Evolutionary conservation across 2,797 vertebrate genomes (phyloP), one percentile per base, ranked within the genome.

Genomic region (Sebastes trivittatus): DNA sequence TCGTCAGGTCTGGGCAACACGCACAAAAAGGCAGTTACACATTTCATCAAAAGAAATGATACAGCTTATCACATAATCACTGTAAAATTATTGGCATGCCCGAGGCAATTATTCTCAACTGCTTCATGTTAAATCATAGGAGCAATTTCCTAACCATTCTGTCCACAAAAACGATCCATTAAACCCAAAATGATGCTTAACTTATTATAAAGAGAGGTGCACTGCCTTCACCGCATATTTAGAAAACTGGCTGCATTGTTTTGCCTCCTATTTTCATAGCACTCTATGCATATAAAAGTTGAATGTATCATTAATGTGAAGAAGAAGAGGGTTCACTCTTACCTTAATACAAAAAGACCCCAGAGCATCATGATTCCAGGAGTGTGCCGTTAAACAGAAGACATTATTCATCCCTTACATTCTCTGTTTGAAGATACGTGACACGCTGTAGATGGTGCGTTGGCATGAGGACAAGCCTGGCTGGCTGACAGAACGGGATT

Each of bases 21-120:
- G 42, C 42, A 34, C 82, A 74, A 76, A 77, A 74, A 85, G 49
- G 49, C 78, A 75, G 64, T 86, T 83, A 72, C 58, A 79, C 65
- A 72, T 89, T 90, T 91, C 82, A 90, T 93, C 84, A 90, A 81
- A 84, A 82, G 80, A 87, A 88, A 89, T 87, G 86, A 87, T 86
- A 79, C 77, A 79, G 80, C 89, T 93, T 92, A 92, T 94, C 91
- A 84, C 82, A 82, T 90, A 92, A 94, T 93, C 77, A 87, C 83
- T 82, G 61, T 87, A 60, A 85, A 89, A 84, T 72, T 56, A 83
- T 89, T 92, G 89, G 84, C 85, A 78, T 68, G 63, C 52, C 46
- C 18, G 6, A 46, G 30, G 85, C 81, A 87, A 90, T 93, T 90
- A 92, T 80, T 84, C 64, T 81, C 60, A 84, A 81, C 66, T 79